Base-by-base conservation (phyloP, 2,888 invertebrate genomes). In the Scaptomyza parva region DNA sequence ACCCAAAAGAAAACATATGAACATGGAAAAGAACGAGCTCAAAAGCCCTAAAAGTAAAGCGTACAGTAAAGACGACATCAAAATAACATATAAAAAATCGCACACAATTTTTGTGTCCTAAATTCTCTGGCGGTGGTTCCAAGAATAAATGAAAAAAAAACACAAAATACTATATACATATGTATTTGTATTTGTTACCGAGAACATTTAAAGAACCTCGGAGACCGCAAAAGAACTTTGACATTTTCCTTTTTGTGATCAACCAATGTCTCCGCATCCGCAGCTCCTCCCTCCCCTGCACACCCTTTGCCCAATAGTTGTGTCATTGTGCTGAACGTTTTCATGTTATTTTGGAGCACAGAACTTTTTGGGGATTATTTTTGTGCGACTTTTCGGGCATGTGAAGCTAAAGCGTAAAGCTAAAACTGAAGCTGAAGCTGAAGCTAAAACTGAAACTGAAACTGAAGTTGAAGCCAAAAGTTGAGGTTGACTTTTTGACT, bases 321-420 rank as follows among this genome's bases (percentile, higher is more conserved):
- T 83, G 79, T 71, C 77, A 79, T 69, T 76, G 79, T 70, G 75
- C 66, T 63, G 70, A 78, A 74, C 76, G 65, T 57, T 84, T 80
- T 78, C 83, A 74, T 84, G 83, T 84, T 37, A 37, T 37, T 86
- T 85, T 84, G 78, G 77, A 84, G 78, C 83, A 50, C 60, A 72
- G 71, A 86, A 84, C 71, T 84, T 84, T 86, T 83, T 78, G 85
- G 86, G 86, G 83, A 79, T 83, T 83, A 83, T 85, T 85, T 85
- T 72, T 79, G 83, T 76, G 82, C 75, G 85, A 75, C 70, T 83
- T 76, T 74, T 65, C 70, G 72, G 85, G 78, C 78, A 82, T 81
- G 85, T 76, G 82, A 64, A 59, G 58, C 63, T 33, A 39, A 58
- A 64, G 50, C 54, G 26, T 39, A 24, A 63, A 43, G 35, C 41